phyloP scores from a whole-genome alignment of 1,140 invertebrate genomes.

The Bombus sylvicola region DNA sequence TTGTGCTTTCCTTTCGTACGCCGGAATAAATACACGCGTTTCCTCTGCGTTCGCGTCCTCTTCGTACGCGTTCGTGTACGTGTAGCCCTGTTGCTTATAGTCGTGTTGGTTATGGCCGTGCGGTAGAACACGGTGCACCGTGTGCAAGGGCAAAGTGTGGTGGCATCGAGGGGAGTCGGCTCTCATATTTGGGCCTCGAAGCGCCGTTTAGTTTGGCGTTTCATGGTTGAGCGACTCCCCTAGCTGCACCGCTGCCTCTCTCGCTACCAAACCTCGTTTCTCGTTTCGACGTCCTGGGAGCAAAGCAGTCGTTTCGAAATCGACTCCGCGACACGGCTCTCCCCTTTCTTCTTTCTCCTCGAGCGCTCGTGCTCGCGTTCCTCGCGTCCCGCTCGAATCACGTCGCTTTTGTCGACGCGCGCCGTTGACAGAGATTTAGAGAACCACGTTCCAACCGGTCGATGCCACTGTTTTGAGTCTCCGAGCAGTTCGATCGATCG shows the following conservation, averaged over 20 bases:
- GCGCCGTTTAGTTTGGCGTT: constrained; percentile 82
- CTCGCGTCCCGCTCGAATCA: no score
- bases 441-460: constrained; percentile 36
- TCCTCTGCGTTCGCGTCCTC: background rate
- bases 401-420: constrained; percentile 38
- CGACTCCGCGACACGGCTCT: constrained; percentile 30
- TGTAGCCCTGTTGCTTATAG: no score
- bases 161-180: constrained; percentile 24
- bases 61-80: background rate
- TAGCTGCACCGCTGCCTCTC: constrained; percentile 11
- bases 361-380: background rate
- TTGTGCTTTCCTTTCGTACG: constrained; percentile 70
- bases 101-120: no score
- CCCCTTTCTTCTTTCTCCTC: no score
- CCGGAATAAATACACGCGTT: constrained; percentile 64
- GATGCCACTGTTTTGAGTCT: background rate
- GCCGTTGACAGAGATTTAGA: constrained; percentile 75
- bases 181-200: constrained; percentile 75
- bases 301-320: constrained; percentile 57
- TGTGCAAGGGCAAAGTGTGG: background rate
- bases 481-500: background rate
- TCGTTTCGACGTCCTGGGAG: constrained; percentile 57
- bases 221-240: constrained; percentile 80
- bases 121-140: background rate
- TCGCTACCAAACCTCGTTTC: constrained; percentile 32